Percentiles rank a stretch among this genome's conserved stretches.
These are phyloP conservation scores for Ametastegia equiseti DNA, from an alignment of 2,888 invertebrate genomes.

Conservation along the genomic window DNA sequence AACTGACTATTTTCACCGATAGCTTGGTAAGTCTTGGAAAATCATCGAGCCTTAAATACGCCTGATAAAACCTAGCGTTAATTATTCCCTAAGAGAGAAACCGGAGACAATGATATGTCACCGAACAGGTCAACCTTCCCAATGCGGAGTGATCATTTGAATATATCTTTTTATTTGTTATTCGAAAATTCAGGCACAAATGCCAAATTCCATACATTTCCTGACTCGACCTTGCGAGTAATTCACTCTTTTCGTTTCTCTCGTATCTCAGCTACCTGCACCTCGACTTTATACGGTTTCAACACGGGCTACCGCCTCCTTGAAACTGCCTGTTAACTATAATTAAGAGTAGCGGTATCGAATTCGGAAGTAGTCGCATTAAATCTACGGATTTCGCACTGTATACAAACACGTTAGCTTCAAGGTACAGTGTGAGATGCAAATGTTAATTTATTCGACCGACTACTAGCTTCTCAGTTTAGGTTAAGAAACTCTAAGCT, in stretches of 20 bases:
- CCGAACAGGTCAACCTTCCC: slow-evolving; percentile 26
- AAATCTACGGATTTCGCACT: neutral
- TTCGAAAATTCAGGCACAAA: neutral
- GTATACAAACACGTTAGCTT: slow-evolving; percentile 1
- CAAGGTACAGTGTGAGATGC: slow-evolving; percentile 34
- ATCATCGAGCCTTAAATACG: neutral
- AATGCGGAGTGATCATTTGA: neutral
- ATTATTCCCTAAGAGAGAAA: slow-evolving; percentile 14
- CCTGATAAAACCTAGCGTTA: slow-evolving; percentile 3
- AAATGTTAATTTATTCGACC: neutral
- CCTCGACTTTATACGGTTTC: neutral
- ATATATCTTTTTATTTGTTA: neutral
- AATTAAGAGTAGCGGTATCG: neutral
- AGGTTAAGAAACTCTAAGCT: neutral
- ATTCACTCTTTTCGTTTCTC: neutral
- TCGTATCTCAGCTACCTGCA: neutral
- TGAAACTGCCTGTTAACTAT: neutral
- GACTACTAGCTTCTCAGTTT: neutral
- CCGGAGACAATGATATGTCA: neutral
- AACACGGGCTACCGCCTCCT: neutral
- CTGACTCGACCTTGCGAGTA: neutral
- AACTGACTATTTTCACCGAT: slow-evolving; percentile 36
- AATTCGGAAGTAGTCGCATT: neutral
- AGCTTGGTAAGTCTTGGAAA: slow-evolving; percentile 37
- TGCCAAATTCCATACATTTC: neutral